Evolutionary conservation across 2,888 invertebrate species (phyloP).

Genomic region (Drosophila borealis): DNA sequence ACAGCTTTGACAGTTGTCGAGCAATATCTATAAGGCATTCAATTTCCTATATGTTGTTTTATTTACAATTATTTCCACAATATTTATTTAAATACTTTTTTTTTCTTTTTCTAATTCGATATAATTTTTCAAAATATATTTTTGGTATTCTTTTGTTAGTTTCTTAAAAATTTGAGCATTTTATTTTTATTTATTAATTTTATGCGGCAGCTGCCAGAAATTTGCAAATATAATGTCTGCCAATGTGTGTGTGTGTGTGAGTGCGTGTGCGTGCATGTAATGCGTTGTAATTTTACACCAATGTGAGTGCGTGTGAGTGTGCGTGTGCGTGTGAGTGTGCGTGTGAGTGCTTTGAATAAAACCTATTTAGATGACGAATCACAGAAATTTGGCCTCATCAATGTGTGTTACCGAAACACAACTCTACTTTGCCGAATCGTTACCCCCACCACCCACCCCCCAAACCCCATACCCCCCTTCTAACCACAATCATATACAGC

Average conservation of each 20-base stretch:
- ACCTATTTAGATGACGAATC: constrained; percentile 80
- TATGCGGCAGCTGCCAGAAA: constrained; percentile 43
- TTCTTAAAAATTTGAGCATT: not conserved
- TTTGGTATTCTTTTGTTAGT: not conserved
- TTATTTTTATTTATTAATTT: constrained; percentile 11
- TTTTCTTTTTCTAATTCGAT: too few species aligned
- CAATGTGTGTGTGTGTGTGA: constrained; percentile 1
- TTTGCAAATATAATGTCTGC: constrained; percentile 22
- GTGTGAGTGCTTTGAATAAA: constrained; percentile 48
- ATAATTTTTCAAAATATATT: too few species aligned
- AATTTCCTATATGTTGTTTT: too few species aligned
- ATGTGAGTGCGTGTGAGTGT: constrained; percentile 20
- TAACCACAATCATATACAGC: not conserved
- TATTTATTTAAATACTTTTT: too few species aligned
- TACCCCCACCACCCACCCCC: constrained; percentile 9
- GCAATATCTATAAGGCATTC: too few species aligned
- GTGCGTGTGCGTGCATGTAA: constrained; percentile 59
- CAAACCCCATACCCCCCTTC: not conserved
- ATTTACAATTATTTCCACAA: too few species aligned
- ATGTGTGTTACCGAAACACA: constrained; percentile 69
- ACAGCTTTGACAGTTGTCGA: too few species aligned
- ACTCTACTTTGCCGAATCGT: constrained; percentile 29
- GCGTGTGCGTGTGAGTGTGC: constrained; percentile 21
- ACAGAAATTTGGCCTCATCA: constrained; percentile 81
- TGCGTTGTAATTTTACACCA: constrained; percentile 63